Evolutionary conservation across 1,140 invertebrate species (phyloP).

Genomic region (Orchestia grillus): DNA sequence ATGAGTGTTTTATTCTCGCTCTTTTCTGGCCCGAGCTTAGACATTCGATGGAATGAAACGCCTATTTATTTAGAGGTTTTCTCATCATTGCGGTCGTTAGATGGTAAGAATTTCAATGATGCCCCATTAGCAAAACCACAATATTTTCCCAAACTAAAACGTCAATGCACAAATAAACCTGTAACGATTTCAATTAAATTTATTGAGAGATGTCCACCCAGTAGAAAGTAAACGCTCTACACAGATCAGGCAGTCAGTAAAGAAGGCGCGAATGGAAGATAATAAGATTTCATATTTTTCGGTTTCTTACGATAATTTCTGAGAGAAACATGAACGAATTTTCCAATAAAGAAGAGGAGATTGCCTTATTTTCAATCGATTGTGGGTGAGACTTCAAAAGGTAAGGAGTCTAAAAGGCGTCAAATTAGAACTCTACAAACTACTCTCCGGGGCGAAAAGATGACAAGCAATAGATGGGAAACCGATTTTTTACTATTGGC

Average conservation of each 20-base stretch:
- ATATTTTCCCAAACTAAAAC: neutral
- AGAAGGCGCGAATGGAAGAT: neutral
- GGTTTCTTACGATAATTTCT: neutral
- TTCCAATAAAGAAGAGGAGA: neutral
- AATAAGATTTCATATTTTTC: neutral
- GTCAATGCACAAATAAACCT: neutral
- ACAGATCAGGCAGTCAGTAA: neutral
- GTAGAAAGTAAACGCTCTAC: neutral
- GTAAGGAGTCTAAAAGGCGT: neutral
- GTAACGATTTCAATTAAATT: neutral
- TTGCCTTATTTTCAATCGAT: neutral
- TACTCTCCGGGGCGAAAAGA: neutral
- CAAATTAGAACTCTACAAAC: neutral
- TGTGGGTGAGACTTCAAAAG: neutral
- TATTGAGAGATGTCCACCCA: neutral
- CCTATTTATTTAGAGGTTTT: constrained; percentile 10
- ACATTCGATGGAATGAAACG: neutral
- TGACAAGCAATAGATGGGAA: neutral
- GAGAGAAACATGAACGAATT: neutral
- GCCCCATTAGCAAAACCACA: neutral
- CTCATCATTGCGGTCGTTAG: neutral
- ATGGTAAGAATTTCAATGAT: neutral
- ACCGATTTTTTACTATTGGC: neutral
- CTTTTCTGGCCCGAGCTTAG: neutral
- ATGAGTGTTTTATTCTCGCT: neutral